Base-by-base conservation (phyloP, 2,113 vertebrate genomes). In the Centropus bengalensis region DNA sequence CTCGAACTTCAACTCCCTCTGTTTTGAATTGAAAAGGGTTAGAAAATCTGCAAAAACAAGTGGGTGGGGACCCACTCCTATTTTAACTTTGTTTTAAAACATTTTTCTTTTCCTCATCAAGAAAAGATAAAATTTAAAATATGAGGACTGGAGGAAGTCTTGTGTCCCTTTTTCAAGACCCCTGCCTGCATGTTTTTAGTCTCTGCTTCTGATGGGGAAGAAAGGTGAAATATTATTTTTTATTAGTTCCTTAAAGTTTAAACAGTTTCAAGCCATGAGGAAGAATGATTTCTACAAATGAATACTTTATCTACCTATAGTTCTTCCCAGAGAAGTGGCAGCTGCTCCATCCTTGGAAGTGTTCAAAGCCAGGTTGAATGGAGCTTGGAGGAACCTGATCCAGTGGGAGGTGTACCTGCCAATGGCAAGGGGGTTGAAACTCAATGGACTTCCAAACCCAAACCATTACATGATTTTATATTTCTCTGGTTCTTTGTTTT, bases 61-160 rank as follows among this genome's bases (percentile, higher is more conserved):
- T 7, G 5, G 1, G 2, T 3, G 3, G 47, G 33, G 54, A n/a
- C 26, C 51, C 17, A 32, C 4, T 28, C 16, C 3, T 54, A n/a
- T 22, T 86, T 86, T 69, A 40, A 38, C 13, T 42, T 76, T 3
- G 10, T 83, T 92, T 88, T 2, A 51, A 62, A 73, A 33, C 27
- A 32, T 12, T 63, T 83, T 55, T 14, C 14, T 73, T 86, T 71
- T 59, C 6, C 30, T 68, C 20, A 23, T 22, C 55, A 79, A 26
- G 15, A 38, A 69, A 69, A 84, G 10, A 78, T 19, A 19, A 68
- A 55, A 85, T 75, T 58, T 78, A 87, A 87, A 75, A 45, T 40
- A 54, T 14, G 15, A 55, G 22, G 51, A 74, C 6, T 5, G 13
- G 24, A 78, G 32, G 5, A 71, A 19, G 28, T 62, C 15, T 84